phyloP scores from a whole-genome alignment of 2,797 vertebrate genomes.

The Arnoldichthys spilopterus region DNA sequence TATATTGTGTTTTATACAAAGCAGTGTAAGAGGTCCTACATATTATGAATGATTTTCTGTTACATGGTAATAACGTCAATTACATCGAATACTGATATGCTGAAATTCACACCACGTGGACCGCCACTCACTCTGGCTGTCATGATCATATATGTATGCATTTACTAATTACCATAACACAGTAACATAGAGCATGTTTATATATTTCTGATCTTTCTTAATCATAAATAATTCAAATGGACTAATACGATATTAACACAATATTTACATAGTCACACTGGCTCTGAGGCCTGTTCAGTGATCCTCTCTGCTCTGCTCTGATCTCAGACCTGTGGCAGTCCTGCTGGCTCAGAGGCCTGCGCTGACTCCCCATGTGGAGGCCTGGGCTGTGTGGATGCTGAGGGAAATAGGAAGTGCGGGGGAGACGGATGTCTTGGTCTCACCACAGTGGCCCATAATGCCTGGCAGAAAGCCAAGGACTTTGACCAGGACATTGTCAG shows the following conservation, averaged over 20 bases:
- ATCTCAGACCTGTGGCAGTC: constrained; percentile 86
- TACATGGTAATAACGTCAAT: not conserved
- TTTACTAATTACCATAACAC: too few relatives aligned
- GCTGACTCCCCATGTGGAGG: constrained; percentile 85
- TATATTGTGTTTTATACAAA: not conserved
- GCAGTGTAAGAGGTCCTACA: not conserved
- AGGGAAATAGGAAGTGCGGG: constrained; percentile 83
- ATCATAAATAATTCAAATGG: not conserved
- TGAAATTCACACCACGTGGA: too few relatives aligned
- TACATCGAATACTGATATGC: too few relatives aligned
- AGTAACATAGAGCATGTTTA: not conserved
- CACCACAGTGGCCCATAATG: constrained; percentile 77
- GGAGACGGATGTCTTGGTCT: constrained; percentile 86
- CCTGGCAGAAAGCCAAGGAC: constrained; percentile 85
- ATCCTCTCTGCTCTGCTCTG: not conserved
- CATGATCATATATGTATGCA: too few relatives aligned
- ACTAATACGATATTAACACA: not conserved
- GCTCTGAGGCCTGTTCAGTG: constrained; percentile 48
- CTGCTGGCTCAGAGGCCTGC: constrained; percentile 79
- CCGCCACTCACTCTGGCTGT: too few relatives aligned
- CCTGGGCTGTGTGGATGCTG: constrained; percentile 81
- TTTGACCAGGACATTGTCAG: constrained; percentile 87
- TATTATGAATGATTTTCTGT: not conserved
- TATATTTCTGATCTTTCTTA: not conserved
- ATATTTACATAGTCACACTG: constrained; percentile 51